Evolutionary conservation across 2,113 vertebrate genomes (phyloP), one percentile per base, ranked within the genome.

Genomic region (Cyprinodon tularosa): DNA sequence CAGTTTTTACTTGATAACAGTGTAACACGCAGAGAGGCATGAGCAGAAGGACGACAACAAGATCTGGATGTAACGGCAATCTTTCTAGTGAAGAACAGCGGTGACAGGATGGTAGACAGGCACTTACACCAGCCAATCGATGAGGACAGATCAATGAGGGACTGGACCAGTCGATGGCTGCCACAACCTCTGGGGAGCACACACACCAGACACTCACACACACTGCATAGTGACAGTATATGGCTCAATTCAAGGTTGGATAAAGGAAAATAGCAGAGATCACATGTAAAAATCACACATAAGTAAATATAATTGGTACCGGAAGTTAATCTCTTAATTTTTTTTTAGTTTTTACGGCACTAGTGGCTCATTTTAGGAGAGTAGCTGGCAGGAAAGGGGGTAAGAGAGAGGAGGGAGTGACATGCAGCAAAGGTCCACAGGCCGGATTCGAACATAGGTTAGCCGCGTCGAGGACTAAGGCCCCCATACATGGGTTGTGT

Each of bases 81-180:
- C 40, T 20, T 63, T 75, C 76, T 47, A 8, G 70, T 60, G 64
- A 74, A 50, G 44, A 68, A 53, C 44, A 62, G 80, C 9, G 14
- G 61, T 62, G 86, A 86, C 77, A 86, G 80, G 45, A 70, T 72
- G 39, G 61, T 72, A 83, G 88, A 88, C 84, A 73, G 84, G 72
- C 82, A 86, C 71, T 86, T 85, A 84, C 78, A 82, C 53, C 80
- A 70, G 47, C 82, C 67, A 76, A 83, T 90, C 83, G 62, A 83
- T 88, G 72, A 78, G 62, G 66, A 29, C 17, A 0, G 64, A 79
- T 90, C 86, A 68, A 88, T 84, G 67, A 3, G 36, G 73, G 76
- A 90, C 82, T 10, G 39, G 68, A 67, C 37, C 71, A 47, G 77
- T 83, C 82, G 0, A 88, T 76, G 63, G 66, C 71, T 60, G 69